Conservation (phyloP, 64 coral and sea anemone genomes). For the Actinia equina region DNA sequence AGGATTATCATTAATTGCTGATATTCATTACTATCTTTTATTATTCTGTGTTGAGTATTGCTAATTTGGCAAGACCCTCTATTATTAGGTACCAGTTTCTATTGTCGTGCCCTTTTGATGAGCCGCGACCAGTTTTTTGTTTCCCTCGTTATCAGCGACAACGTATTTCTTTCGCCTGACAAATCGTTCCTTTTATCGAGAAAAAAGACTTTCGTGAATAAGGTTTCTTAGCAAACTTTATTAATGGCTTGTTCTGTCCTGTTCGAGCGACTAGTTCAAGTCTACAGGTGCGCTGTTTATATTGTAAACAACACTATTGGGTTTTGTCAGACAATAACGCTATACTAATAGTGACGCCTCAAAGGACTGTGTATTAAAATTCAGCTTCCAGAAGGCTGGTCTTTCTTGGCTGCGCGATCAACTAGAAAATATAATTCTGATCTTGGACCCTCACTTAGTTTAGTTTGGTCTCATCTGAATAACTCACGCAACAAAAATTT, state of each 20-base stretch:
- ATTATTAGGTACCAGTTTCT: neutral
- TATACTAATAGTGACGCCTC: neutral
- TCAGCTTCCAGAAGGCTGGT: neutral
- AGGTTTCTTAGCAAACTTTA: neutral
- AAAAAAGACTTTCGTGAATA: neutral
- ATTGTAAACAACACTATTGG: neutral
- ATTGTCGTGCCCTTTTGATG: neutral
- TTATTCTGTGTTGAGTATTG: neutral
- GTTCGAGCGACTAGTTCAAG: neutral
- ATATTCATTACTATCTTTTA: neutral
- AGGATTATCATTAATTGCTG: neutral
- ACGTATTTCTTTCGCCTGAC: neutral
- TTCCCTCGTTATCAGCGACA: neutral
- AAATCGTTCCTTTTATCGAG: neutral
- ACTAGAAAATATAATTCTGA: conserved; percentile 23
- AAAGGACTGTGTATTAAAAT: neutral
- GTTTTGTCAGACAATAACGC: neutral
- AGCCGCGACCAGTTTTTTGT: neutral
- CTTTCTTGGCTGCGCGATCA: conserved; percentile 5
- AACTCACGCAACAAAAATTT: neutral
- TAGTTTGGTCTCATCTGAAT: neutral
- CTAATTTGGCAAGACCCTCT: neutral
- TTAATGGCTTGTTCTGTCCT: neutral
- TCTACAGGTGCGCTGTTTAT: neutral
- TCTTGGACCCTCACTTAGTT: neutral